Evolutionary conservation across 1,140 invertebrate genomes (phyloP).

Genomic region (Phymorhynchus buccinoides): DNA sequence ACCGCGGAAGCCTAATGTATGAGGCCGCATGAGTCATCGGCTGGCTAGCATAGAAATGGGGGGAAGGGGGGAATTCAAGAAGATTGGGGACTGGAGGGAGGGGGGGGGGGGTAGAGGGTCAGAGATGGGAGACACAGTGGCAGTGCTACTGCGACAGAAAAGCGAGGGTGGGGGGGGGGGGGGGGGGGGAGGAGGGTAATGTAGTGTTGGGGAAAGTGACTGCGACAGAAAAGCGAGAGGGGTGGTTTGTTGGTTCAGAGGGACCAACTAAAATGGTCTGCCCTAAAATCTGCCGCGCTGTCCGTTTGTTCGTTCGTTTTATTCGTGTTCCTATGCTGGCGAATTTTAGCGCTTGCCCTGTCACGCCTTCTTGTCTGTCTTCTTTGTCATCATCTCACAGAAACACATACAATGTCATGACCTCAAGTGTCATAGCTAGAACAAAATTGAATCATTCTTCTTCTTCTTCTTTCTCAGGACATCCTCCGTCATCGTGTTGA

Average conservation of each 20-base stretch:
- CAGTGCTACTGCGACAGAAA: background rate
- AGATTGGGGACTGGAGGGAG: too few relatives aligned
- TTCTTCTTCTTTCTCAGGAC: too few relatives aligned
- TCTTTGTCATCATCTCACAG: background rate
- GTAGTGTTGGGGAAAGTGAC: background rate
- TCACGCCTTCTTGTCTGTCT: slow-evolving; percentile 7
- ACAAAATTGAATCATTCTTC: too few relatives aligned
- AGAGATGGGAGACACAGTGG: background rate
- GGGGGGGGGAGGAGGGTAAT: background rate
- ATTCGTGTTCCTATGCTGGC: too few relatives aligned
- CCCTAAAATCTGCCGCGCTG: too few relatives aligned
- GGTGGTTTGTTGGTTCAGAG: background rate
- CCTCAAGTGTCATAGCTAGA: too few relatives aligned
- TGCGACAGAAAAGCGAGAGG: too few relatives aligned
- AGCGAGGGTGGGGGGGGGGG: too few relatives aligned
- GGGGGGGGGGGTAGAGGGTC: background rate
- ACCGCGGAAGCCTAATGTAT: slow-evolving; percentile 1
- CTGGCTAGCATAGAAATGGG: background rate
- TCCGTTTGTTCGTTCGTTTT: too few relatives aligned
- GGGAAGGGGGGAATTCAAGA: background rate
- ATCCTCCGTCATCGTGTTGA: too few relatives aligned
- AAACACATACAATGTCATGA: too few relatives aligned
- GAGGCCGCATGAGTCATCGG: slow-evolving; percentile 26
- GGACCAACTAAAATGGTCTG: background rate
- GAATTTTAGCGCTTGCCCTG: slow-evolving; percentile 26